Evolutionary conservation across 2,113 vertebrate genomes (phyloP), one percentile per base, ranked within the genome.

Genomic region (Corapipo altera): DNA sequence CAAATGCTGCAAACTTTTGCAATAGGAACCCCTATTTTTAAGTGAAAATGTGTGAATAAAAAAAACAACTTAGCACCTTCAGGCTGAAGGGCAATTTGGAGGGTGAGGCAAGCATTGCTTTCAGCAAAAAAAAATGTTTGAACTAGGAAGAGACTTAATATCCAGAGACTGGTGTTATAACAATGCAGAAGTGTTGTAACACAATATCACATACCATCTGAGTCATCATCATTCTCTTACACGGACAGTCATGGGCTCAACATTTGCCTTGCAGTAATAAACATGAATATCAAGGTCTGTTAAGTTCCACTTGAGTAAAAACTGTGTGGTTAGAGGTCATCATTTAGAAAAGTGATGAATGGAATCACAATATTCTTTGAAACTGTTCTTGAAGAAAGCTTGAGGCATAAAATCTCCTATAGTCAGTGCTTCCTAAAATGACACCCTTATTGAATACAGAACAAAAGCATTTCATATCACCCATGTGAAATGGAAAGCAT

Each of bases 221-320:
- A 75, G 19, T 16, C 41, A 74, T 37, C 72, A 20, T n/a, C 57
- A 22, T 74, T 84, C 46, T 41, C 21, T 70, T 76, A 51, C n/a
- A 51, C 0, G 33, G 55, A 33, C 1, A 2, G 12, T 62, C 6
- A 7, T 4, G 33, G 65, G 9, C 44, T 80, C 59, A 64, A 15
- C 35, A 11, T 65, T 54, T 51, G 61, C 70, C 57, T 91, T 0
- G 0, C 0, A 1, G 49, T 26, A 44, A 67, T 33, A 11, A 83
- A 48, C 8, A 43, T 8, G 28, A 77, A 24, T 66, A 70, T 28
- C 77, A 66, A 74, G 61, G 59, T 72, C 46, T 79, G 21, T 37
- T 81, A 86, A 92, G 37, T 73, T 49, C 57, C 28, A 33, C 28
- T 79, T 46, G 37, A 41, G 8, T 80, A 48, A 92, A 93, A 90